These are phyloP conservation scores for Hyperoplus immaculatus DNA, from an alignment of 2,797 vertebrate species.

Conservation along the genomic window DNA sequence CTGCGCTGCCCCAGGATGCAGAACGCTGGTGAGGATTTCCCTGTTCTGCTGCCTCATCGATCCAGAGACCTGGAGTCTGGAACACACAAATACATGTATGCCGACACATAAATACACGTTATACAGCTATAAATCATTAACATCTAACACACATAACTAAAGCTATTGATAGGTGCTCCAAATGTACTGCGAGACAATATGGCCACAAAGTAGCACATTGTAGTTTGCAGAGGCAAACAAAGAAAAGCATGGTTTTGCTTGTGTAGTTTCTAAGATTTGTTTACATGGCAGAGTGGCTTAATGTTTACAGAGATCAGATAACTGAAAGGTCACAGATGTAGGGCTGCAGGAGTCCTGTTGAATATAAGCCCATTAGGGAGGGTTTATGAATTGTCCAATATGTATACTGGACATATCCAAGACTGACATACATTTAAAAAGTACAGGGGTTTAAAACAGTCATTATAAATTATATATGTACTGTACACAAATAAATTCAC, in stretches of 20 bases:
- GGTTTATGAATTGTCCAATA: neutral
- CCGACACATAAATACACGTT: conserved; percentile 30
- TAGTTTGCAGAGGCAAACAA: neutral
- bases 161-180: neutral
- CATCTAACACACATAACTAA: neutral
- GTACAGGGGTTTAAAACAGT: too few relatives aligned
- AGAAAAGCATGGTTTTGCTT: neutral
- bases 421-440: too few relatives aligned
- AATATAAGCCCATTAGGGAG: neutral
- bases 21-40: conserved; percentile 93
- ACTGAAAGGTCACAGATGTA: conserved; percentile 7
- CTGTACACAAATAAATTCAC: neutral
- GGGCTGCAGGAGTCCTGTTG: neutral
- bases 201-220: neutral
- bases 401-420: neutral
- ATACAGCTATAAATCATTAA: neutral
- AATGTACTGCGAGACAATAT: neutral
- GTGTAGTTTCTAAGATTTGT: conserved; percentile 26
- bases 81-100: conserved; percentile 54
- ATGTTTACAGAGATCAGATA: conserved; percentile 23
- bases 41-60: conserved; percentile 91
- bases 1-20: conserved; percentile 96
- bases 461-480: neutral
- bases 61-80: conserved; percentile 95
- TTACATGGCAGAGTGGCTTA: neutral